Evolutionary conservation across 2,888 invertebrate species (phyloP).

Genomic region (Drosophila prostipennis): DNA sequence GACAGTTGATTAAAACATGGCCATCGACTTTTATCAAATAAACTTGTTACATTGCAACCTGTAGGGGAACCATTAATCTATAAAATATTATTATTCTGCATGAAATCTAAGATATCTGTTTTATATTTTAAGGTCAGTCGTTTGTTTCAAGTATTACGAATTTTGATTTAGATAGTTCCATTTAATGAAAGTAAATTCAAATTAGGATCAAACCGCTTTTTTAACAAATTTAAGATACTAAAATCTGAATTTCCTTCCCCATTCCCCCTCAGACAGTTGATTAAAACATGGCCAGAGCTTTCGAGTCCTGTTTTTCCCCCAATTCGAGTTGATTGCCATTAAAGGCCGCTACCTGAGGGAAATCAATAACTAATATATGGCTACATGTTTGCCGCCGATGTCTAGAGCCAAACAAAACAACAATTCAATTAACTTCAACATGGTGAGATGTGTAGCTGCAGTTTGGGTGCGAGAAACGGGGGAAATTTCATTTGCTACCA

Average conservation of each 20-base stretch:
- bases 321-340: constrained; percentile 24
- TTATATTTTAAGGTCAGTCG: too few relatives aligned
- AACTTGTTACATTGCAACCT: too few relatives aligned
- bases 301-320: constrained; percentile 4
- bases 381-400: constrained; percentile 12
- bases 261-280: background rate
- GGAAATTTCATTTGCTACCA: constrained; percentile 35
- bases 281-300: constrained; percentile 11
- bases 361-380: constrained; percentile 53
- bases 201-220: too few relatives aligned
- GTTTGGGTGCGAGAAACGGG: constrained; percentile 17
- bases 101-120: too few relatives aligned
- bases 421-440: constrained; percentile 65
- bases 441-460: constrained; percentile 15
- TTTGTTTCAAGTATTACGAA: too few relatives aligned
- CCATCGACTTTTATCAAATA: background rate
- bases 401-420: constrained; percentile 28
- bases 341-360: constrained; percentile 32
- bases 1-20: constrained; percentile 1
- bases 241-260: background rate
- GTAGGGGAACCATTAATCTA: too few relatives aligned
- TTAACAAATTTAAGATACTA: too few relatives aligned
- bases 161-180: too few relatives aligned
- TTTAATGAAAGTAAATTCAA: too few relatives aligned
- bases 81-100: too few relatives aligned